A percentile compares a stretch with the other conserved stretches of the same genome.
phyloP scores from a whole-genome alignment of 2,113 vertebrate genomes.

The Tor tambroides region DNA sequence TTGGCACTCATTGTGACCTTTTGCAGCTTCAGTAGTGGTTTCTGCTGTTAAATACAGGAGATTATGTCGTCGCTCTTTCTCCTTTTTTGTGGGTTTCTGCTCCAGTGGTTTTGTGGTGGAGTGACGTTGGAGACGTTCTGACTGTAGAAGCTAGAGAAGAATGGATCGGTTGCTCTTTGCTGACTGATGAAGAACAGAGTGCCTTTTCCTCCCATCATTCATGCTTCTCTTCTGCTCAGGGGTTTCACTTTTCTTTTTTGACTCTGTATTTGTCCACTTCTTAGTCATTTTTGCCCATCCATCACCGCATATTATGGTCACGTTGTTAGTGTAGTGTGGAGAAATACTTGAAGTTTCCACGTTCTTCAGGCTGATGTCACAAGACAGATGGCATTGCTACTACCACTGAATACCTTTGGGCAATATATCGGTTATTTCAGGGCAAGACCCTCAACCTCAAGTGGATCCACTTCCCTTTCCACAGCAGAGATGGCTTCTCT shows the following conservation, averaged over 20 bases:
- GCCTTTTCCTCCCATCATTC: not conserved
- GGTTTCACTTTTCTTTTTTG: not conserved
- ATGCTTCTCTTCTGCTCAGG: slow-evolving; percentile 51
- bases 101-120: slow-evolving; percentile 32
- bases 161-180: slow-evolving; percentile 3
- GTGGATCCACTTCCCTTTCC: slow-evolving; percentile 44
- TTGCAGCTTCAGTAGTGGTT: slow-evolving; percentile 42
- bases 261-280: not conserved
- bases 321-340: not conserved
- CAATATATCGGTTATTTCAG: slow-evolving; percentile 14
- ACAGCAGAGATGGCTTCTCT: slow-evolving; percentile 48
- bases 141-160: slow-evolving; percentile 2
- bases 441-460: slow-evolving; percentile 10
- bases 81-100: slow-evolving; percentile 54
- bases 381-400: not conserved
- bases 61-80: not conserved
- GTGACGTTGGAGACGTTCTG: slow-evolving; percentile 22
- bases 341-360: slow-evolving; percentile 25
- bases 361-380: slow-evolving; percentile 11
- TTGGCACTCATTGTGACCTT: slow-evolving; percentile 8
- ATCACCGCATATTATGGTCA: not conserved
- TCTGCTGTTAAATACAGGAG: slow-evolving; percentile 31
- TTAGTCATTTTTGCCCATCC: not conserved
- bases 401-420: slow-evolving; percentile 20
- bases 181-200: slow-evolving; percentile 40